Conservation (phyloP, 2,797 vertebrate genomes). For the Valencia hispanica region DNA sequence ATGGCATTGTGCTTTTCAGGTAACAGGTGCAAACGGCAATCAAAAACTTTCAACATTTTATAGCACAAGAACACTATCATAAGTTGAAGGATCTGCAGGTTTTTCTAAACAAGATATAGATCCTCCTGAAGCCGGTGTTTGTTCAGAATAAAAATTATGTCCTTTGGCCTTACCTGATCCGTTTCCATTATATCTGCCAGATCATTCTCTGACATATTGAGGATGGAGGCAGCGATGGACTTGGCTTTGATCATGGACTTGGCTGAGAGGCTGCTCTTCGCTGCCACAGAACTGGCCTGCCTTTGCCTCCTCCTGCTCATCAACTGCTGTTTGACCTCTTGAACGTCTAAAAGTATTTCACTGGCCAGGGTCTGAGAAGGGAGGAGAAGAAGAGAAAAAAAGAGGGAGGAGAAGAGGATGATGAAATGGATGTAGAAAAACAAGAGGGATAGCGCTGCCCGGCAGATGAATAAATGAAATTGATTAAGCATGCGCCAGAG, state of each 20-base stretch:
- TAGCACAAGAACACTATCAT: slow-evolving; percentile 47
- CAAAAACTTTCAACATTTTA: slow-evolving; percentile 54
- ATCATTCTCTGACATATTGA: slow-evolving; percentile 91
- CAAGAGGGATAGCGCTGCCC: slow-evolving; percentile 73
- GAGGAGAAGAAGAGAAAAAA: slow-evolving; percentile 48
- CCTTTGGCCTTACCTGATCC: slow-evolving; percentile 82
- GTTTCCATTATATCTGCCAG: slow-evolving; percentile 88
- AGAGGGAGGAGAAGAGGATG: slow-evolving; percentile 65
- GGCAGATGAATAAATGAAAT: slow-evolving; percentile 81
- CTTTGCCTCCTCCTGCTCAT: slow-evolving; percentile 83
- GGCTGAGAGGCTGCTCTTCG: slow-evolving; percentile 76
- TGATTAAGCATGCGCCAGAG: slow-evolving; percentile 79
- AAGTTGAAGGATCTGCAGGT: slow-evolving; percentile 45
- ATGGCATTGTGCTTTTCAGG: slow-evolving; percentile 37
- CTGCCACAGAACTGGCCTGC: slow-evolving; percentile 71
- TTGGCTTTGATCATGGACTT: slow-evolving; percentile 88
- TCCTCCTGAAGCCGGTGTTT: slow-evolving; percentile 44
- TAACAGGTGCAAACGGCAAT: slow-evolving; percentile 30
- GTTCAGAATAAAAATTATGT: slow-evolving; percentile 38
- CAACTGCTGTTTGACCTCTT: slow-evolving; percentile 82
- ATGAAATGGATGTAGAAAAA: slow-evolving; percentile 74
- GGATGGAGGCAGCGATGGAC: slow-evolving; percentile 90
- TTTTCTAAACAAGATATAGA: slow-evolving; percentile 51
- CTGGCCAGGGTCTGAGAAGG: slow-evolving; percentile 83
- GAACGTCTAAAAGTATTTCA: slow-evolving; percentile 85